Conservation (phyloP, 2,113 vertebrate species). For the Hystrix brachyura region DNA sequence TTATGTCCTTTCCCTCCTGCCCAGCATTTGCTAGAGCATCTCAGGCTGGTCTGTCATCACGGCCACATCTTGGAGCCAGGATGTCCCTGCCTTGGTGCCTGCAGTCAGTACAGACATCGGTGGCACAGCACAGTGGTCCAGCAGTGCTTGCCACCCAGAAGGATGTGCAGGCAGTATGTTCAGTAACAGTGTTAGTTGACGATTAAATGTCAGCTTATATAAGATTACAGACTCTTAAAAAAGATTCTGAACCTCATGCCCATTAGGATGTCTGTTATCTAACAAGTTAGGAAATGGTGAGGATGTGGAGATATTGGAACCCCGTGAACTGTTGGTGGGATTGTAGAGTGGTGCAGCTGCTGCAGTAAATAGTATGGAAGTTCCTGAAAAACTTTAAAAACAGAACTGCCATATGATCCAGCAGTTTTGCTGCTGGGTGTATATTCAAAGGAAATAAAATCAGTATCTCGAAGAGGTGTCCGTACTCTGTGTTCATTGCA, state of each 20-base stretch:
- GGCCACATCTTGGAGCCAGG: neutral
- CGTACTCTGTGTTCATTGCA: neutral
- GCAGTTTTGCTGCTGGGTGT: neutral
- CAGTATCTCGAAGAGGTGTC: neutral
- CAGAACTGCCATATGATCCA: neutral
- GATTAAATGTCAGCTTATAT: neutral
- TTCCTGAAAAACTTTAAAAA: conserved; percentile 2
- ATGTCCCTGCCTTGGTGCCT: neutral
- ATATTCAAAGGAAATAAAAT: conserved; percentile 4
- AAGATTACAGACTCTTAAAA: neutral
- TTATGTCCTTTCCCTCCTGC: neutral
- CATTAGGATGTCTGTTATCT: neutral
- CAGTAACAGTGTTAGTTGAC: neutral
- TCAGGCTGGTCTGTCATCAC: neutral
- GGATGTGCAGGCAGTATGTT: neutral
- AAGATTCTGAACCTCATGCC: neutral
- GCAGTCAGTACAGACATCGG: neutral
- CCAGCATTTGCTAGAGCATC: neutral
- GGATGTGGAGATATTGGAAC: neutral
- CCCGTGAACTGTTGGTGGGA: neutral
- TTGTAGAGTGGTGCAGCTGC: neutral
- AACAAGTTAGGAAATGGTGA: neutral
- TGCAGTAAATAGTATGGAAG: neutral
- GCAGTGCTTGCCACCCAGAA: neutral
- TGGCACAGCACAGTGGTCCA: neutral